Conservation (phyloP, 2,113 vertebrate species). For the Protobothrops flavoviridis region DNA sequence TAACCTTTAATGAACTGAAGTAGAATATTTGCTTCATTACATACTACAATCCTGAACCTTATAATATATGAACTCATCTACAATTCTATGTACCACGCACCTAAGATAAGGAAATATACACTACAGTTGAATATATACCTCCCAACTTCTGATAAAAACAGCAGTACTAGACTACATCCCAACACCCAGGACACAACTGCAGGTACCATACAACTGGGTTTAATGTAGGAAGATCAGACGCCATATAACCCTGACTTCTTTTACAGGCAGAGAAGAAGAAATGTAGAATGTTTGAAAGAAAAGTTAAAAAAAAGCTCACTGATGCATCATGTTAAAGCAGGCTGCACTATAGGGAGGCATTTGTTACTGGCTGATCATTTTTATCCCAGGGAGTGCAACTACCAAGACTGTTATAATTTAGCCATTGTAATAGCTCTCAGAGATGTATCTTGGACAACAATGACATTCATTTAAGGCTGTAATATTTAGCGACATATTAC, state of each 20-base stretch:
- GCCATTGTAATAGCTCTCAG: constrained; percentile 48
- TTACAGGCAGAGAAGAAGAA: constrained; percentile 15
- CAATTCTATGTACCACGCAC: neutral
- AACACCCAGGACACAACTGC: neutral
- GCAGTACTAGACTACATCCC: neutral
- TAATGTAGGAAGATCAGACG: neutral
- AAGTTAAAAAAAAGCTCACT: constrained; percentile 21
- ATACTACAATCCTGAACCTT: neutral
- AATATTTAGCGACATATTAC: constrained; percentile 40
- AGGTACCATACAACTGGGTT: neutral
- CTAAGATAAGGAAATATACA: neutral
- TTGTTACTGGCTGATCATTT: constrained; percentile 55
- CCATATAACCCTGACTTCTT: constrained; percentile 1
- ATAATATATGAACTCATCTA: neutral
- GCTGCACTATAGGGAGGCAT: constrained; percentile 50
- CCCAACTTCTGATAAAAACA: neutral
- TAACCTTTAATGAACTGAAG: neutral
- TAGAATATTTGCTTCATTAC: neutral
- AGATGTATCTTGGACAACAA: constrained; percentile 28
- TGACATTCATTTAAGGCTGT: constrained; percentile 36
- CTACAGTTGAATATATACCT: neutral
- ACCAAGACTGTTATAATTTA: constrained; percentile 41
- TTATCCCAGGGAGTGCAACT: constrained; percentile 36
- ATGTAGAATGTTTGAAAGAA: constrained; percentile 36
- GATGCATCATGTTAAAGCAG: constrained; percentile 28